These are phyloP conservation scores for Cantharis rufa DNA, from an alignment of 2,888 invertebrate genomes.

Conservation along the genomic window DNA sequence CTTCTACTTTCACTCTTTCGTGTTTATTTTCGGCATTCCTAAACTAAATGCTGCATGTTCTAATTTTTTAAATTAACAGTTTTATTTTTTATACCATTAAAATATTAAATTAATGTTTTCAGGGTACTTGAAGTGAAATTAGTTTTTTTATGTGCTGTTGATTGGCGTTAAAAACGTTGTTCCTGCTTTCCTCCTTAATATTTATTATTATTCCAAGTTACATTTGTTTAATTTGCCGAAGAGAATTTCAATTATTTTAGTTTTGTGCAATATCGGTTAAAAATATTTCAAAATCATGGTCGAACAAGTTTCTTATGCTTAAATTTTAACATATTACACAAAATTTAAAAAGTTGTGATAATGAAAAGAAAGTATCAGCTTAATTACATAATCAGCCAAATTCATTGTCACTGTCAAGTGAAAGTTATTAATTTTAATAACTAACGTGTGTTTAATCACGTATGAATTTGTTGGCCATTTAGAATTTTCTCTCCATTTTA, in stretches of 20 bases:
- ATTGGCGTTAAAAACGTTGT: not conserved
- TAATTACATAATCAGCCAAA: conserved; percentile 9
- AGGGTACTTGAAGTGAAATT: not conserved
- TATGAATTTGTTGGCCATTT: not conserved
- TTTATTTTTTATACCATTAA: not conserved
- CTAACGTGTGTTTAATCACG: not conserved
- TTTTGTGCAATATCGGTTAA: not conserved
- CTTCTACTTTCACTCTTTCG: not conserved
- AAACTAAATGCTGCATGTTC: not conserved
- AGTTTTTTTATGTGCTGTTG: not conserved
- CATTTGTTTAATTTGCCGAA: too few species aligned
- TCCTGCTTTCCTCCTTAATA: not conserved
- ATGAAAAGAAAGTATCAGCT: conserved; percentile 10
- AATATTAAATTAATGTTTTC: not conserved
- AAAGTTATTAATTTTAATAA: conserved; percentile 10
- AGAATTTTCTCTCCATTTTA: not conserved
- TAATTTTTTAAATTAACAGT: not conserved
- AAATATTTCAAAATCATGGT: not conserved
- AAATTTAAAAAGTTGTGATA: not conserved
- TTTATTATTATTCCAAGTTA: too few species aligned
- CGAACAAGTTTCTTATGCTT: not conserved
- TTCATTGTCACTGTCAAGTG: conserved; percentile 19
- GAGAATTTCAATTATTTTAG: not conserved
- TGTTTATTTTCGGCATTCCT: not conserved
- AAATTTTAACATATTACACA: not conserved